These are phyloP conservation scores for Leptosomus discolor DNA, from an alignment of 2,113 vertebrate species.

Conservation along the genomic window DNA sequence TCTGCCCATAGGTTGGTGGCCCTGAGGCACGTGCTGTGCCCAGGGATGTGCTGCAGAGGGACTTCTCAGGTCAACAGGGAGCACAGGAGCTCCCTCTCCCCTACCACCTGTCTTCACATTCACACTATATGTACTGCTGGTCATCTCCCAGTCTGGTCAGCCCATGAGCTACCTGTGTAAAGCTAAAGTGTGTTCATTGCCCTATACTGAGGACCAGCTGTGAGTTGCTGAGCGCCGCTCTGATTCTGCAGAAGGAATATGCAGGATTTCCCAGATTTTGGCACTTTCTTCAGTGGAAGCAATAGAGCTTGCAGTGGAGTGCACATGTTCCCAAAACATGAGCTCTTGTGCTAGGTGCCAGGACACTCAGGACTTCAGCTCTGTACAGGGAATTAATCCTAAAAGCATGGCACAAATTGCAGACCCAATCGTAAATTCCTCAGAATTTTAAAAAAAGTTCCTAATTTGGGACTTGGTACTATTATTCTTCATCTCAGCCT, in stretches of 20 bases:
- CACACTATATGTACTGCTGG: neutral
- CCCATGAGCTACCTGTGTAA: neutral
- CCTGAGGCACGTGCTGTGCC: neutral
- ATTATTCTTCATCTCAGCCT: neutral
- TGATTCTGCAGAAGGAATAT: neutral
- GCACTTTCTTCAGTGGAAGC: rapidly evolving
- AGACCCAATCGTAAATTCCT: neutral
- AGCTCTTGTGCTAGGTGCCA: neutral
- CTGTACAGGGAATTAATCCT: neutral
- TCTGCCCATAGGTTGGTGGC: neutral
- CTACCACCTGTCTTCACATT: neutral
- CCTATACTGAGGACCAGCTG: neutral
- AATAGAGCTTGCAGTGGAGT: neutral
- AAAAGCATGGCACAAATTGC: neutral
- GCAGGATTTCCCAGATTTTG: neutral
- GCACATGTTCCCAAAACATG: neutral
- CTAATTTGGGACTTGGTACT: neutral
- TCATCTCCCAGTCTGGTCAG: neutral
- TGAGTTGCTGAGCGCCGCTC: neutral
- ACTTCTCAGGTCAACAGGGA: neutral
- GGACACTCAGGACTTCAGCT: neutral
- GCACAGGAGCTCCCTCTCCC: neutral
- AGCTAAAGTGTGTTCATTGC: neutral
- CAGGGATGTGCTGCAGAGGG: neutral
- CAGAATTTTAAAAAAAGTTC: neutral